phyloP scores from a whole-genome alignment of 2,113 vertebrate genomes.

The Lepidothrix coronata region DNA sequence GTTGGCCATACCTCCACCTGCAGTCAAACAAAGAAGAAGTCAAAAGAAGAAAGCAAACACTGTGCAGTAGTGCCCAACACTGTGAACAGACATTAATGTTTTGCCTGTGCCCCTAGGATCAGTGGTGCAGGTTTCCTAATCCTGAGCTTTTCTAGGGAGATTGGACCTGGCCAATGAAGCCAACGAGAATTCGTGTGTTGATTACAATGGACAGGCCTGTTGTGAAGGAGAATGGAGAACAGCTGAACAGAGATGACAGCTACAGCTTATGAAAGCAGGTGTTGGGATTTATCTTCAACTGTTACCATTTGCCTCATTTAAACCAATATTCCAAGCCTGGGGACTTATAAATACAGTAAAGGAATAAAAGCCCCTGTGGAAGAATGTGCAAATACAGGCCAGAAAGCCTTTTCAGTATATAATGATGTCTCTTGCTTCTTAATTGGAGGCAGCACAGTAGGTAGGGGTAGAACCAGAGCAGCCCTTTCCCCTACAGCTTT shows the following conservation, averaged over 20 bases:
- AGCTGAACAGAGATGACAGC: constrained; percentile 39
- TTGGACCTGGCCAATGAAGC: not conserved
- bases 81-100: not conserved
- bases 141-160: not conserved
- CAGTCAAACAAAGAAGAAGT: not conserved
- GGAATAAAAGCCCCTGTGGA: not conserved
- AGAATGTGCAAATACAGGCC: not conserved
- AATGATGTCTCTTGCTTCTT: not conserved
- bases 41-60: not conserved
- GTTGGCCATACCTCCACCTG: not conserved
- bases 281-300: constrained; percentile 27
- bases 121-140: not conserved
- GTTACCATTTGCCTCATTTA: constrained; percentile 11
- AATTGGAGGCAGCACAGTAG: not conserved
- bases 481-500: not conserved
- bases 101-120: not conserved
- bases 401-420: not conserved
- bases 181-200: not conserved
- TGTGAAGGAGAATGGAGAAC: not conserved
- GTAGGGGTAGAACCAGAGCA: not conserved
- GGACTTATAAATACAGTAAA: constrained; percentile 13
- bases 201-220: not conserved
- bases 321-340: not conserved
- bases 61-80: not conserved
- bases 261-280: constrained; percentile 27